phyloP scores from a whole-genome alignment of 2,888 invertebrate species.

The Ernsta delagoae region DNA sequence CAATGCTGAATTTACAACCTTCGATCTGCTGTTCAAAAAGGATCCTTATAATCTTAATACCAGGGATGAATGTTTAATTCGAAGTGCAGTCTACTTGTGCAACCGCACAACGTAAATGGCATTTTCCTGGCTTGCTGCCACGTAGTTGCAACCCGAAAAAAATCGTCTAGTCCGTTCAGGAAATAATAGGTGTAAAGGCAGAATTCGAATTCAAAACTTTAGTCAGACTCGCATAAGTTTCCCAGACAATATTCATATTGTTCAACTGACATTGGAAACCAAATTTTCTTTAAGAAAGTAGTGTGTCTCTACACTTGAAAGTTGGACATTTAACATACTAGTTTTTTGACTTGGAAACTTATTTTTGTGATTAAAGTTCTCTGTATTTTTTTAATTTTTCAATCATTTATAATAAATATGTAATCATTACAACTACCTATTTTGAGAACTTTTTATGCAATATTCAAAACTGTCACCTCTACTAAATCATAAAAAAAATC shows the following conservation, averaged over 20 bases:
- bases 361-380: neutral
- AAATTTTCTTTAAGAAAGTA: slow-evolving; percentile 34
- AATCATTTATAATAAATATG: no score
- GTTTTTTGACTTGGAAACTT: neutral
- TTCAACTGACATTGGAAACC: slow-evolving; percentile 45
- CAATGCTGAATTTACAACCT: slow-evolving; percentile 60
- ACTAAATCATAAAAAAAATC: no score
- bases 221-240: slow-evolving; percentile 51
- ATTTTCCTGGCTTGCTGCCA: slow-evolving; percentile 71
- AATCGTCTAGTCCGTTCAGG: slow-evolving; percentile 56
- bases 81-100: slow-evolving; percentile 30
- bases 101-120: slow-evolving; percentile 46
- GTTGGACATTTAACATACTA: slow-evolving; percentile 10
- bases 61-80: slow-evolving; percentile 49
- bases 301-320: slow-evolving; percentile 24
- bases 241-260: slow-evolving; percentile 52
- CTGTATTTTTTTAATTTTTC: no score
- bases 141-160: slow-evolving; percentile 62
- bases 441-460: no score
- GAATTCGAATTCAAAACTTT: slow-evolving; percentile 67
- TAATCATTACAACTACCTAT: no score
- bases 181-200: slow-evolving; percentile 71
- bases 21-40: slow-evolving; percentile 42
- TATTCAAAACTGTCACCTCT: no score
- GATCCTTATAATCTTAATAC: slow-evolving; percentile 44